Evolutionary conservation across 2,113 vertebrate species (phyloP).

Genomic region (Smithornis capensis): DNA sequence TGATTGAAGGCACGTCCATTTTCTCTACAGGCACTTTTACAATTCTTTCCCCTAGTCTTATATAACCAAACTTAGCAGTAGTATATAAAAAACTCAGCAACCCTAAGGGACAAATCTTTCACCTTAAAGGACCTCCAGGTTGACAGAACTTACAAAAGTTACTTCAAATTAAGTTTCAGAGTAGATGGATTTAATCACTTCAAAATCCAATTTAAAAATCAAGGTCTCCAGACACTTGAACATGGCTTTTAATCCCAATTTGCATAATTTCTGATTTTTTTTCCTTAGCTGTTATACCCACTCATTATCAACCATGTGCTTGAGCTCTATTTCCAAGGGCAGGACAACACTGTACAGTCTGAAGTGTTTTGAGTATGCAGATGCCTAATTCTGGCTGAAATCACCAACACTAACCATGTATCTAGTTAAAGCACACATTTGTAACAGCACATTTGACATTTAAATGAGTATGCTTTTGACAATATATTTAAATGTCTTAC

Average conservation of each 20-base stretch:
- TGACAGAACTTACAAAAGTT: neutral
- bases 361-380: neutral
- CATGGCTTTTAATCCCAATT: neutral
- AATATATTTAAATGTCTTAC: neutral
- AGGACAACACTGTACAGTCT: neutral
- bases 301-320: neutral
- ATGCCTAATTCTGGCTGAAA: neutral
- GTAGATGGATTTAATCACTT: neutral
- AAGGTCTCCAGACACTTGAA: neutral
- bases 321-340: neutral
- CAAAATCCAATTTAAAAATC: neutral
- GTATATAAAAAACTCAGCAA: neutral
- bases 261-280: neutral
- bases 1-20: neutral
- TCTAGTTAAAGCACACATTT: neutral
- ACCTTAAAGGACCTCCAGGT: neutral
- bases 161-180: neutral
- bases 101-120: neutral
- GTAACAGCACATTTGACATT: neutral
- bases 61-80: neutral
- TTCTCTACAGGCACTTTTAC: neutral
- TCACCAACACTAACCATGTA: neutral
- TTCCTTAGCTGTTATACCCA: neutral
- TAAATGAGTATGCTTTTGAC: neutral
- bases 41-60: neutral